Base-by-base conservation (phyloP, 2,113 vertebrate species). In the Pelvicachromis taeniatus region DNA sequence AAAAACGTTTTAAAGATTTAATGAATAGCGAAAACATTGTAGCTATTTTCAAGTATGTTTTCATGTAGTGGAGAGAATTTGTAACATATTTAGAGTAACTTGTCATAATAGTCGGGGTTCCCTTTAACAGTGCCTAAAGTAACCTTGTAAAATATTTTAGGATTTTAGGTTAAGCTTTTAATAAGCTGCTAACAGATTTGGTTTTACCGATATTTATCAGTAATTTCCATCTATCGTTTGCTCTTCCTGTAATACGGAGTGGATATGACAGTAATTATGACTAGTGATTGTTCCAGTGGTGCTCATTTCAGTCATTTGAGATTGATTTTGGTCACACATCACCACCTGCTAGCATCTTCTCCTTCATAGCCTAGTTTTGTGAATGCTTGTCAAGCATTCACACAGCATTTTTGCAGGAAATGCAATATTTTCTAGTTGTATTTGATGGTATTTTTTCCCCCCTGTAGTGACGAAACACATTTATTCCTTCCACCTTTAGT, bases 241-340 rank as follows among this genome's bases (percentile, higher is more conserved):
- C 13, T 16, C 38, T 70, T 70, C 63, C 13, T 26, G 63, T 70
- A 8, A 0, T 26, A 14, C 45, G 38, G 13, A 45, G 63, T 70
- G 63, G 10, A 45, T n/a, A n/a, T n/a, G n/a, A n/a, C n/a, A n/a
- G n/a, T n/a, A n/a, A n/a, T n/a, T n/a, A n/a, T n/a, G n/a, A 16
- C 63, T 45, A 68, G 13, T 40, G 13, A 70, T 23, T 26, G 23
- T 23, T 45, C 21, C 8, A 17, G 8, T 42, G 21, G 23, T 6
- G 5, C 63, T 70, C n/a, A 16, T 23, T 42, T 31, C 26, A 59
- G 8, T 70, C n/a, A 16, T 23, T 42, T 31, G 56, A 59, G 8
- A 10, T 1, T 59, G 29, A 59, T 33, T 33, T 9, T 0, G 0
- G 38, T 70, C 40, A 42, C 19, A 38, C 8, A 26, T 42, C 63